Evolutionary conservation across 2,888 invertebrate species (phyloP).

Genomic region (Epirrita christyi): DNA sequence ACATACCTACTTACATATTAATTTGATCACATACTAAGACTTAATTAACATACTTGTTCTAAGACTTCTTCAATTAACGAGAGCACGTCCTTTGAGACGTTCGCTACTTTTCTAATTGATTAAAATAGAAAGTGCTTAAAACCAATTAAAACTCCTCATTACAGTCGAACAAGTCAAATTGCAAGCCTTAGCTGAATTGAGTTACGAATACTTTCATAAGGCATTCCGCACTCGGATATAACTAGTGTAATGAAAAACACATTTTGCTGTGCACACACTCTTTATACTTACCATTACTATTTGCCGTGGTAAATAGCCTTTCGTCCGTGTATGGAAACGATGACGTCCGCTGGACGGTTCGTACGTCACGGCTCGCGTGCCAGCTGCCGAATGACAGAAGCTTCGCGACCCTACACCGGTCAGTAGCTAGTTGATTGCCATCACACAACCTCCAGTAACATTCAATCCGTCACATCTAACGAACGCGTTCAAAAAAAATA

Average conservation of each 20-base stretch:
- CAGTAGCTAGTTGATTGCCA: constrained; percentile 10
- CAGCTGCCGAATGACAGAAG: constrained; percentile 35
- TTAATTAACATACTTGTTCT: constrained; percentile 3
- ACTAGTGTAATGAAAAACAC: constrained; percentile 11
- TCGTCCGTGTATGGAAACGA: constrained; percentile 28
- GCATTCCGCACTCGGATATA: constrained; percentile 6
- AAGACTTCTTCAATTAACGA: constrained; percentile 12
- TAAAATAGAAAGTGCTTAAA: constrained; percentile 1
- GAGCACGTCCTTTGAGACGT: not conserved
- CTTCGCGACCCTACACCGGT: constrained; percentile 26
- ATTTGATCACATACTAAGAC: constrained; percentile 6
- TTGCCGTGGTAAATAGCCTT: constrained; percentile 36
- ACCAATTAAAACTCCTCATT: constrained; percentile 2
- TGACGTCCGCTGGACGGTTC: constrained; percentile 35
- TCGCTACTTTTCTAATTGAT: constrained; percentile 3
- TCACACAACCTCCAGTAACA: constrained; percentile 34
- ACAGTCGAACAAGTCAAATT: not conserved
- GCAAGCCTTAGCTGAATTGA: not conserved
- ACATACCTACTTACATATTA: too few species aligned
- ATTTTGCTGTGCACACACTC: constrained; percentile 16
- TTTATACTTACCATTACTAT: constrained; percentile 23
- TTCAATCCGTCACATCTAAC: constrained; percentile 26
- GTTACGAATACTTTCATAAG: not conserved
- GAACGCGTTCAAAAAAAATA: constrained; percentile 8
- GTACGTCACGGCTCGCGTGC: constrained; percentile 56